phyloP scores from a whole-genome alignment of 2,888 invertebrate species.

The Tupiocoris notatus region DNA sequence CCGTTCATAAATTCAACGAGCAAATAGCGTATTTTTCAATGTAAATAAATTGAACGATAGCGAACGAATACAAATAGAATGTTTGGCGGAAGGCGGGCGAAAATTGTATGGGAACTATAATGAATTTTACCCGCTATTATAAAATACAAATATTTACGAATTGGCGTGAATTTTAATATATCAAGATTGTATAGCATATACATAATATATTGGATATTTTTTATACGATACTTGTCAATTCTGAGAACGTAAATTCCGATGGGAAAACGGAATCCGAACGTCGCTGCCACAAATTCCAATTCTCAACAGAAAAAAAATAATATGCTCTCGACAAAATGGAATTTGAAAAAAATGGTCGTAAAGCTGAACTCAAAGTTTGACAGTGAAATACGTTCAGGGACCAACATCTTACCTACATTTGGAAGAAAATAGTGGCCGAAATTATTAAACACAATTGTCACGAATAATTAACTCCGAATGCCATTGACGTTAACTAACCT shows the following conservation, averaged over 20 bases:
- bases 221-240: slow-evolving; percentile 40
- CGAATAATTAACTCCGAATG: background rate
- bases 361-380: background rate
- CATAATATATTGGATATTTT: slow-evolving; percentile 31
- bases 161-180: slow-evolving; percentile 6
- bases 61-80: too few relatives aligned
- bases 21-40: too few relatives aligned
- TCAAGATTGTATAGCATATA: slow-evolving; percentile 32
- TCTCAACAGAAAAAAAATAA: background rate
- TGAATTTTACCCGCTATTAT: too few relatives aligned
- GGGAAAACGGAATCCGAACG: background rate
- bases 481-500: background rate
- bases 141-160: too few relatives aligned
- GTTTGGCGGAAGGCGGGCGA: too few relatives aligned
- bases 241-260: slow-evolving; percentile 1
- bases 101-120: too few relatives aligned
- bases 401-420: slow-evolving; percentile 32
- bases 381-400: slow-evolving; percentile 14
- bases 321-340: slow-evolving; percentile 1
- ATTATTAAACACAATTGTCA: too few relatives aligned
- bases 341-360: background rate
- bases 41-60: too few relatives aligned
- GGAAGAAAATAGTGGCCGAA: background rate
- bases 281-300: slow-evolving; percentile 17
- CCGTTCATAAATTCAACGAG: too few relatives aligned